Percentiles rank a stretch among this genome's conserved stretches.
phyloP scores from a whole-genome alignment of 2,888 invertebrate species.

The Sarcophaga rosellei region DNA sequence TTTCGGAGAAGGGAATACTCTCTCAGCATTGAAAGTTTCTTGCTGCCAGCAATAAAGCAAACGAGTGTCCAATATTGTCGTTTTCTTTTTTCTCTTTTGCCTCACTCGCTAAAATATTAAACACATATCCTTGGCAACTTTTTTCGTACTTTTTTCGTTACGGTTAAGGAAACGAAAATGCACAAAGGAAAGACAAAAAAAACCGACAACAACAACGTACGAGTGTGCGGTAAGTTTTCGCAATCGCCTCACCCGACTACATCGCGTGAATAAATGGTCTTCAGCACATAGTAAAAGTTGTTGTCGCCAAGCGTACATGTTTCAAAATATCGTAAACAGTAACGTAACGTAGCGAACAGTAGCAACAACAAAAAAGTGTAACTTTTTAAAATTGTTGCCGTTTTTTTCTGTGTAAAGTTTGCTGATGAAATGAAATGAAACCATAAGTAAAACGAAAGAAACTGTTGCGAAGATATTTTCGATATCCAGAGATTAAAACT shows the following conservation, averaged over 20 bases:
- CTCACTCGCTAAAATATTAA: slow-evolving; percentile 63
- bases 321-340: slow-evolving; percentile 48
- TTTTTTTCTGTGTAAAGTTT: slow-evolving; percentile 11
- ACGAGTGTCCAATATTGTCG: slow-evolving; percentile 38
- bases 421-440: slow-evolving; percentile 15
- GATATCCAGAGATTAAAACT: slow-evolving; percentile 23
- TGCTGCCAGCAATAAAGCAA: slow-evolving; percentile 25
- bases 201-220: not conserved
- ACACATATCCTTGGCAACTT: slow-evolving; percentile 66
- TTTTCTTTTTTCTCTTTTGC: not conserved
- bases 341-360: slow-evolving; percentile 4
- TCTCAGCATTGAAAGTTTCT: slow-evolving; percentile 37
- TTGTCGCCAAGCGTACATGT: slow-evolving; percentile 57
- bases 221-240: not conserved
- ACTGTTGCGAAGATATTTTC: not conserved
- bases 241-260: not conserved
- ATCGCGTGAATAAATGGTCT: slow-evolving; percentile 56
- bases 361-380: slow-evolving; percentile 31
- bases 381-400: not conserved
- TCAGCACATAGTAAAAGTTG: slow-evolving; percentile 60
- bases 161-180: not conserved
- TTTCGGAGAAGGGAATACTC: slow-evolving; percentile 40
- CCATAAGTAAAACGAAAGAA: not conserved
- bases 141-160: slow-evolving; percentile 16
- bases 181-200: not conserved